Evolutionary conservation across 1,140 invertebrate genomes (phyloP).

Genomic region (Bombus haemorrhoidalis): DNA sequence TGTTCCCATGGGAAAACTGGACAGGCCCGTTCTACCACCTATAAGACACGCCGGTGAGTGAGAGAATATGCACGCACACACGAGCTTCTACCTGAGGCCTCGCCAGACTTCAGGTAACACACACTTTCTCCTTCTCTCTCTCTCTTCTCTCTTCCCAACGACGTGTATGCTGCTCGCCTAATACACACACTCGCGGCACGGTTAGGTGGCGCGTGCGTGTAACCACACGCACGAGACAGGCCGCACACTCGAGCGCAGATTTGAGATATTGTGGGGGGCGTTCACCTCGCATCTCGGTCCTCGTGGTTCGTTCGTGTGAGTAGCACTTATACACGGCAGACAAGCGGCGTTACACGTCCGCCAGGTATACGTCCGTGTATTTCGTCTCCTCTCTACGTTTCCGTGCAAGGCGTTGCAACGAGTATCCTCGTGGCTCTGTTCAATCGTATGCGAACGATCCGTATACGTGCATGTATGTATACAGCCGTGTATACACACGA

Average conservation of each 20-base stretch:
- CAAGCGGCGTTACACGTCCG: slow-evolving; percentile 33
- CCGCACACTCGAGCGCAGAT: slow-evolving; percentile 69
- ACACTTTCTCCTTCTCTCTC: slow-evolving; percentile 11
- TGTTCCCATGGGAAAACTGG: slow-evolving; percentile 79
- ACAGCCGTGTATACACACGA: not conserved
- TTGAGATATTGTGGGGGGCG: slow-evolving; percentile 79
- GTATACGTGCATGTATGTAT: not conserved
- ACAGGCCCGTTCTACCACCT: slow-evolving; percentile 73
- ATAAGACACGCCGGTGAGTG: slow-evolving; percentile 38
- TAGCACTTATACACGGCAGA: slow-evolving; percentile 2
- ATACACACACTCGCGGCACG: slow-evolving; percentile 28
- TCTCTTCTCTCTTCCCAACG: not conserved
- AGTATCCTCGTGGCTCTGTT: slow-evolving; percentile 28
- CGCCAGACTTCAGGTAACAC: slow-evolving; percentile 64
- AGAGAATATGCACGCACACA: slow-evolving; percentile 45
- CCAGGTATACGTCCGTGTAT: slow-evolving; percentile 56
- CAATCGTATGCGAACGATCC: not conserved
- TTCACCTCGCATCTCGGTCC: slow-evolving; percentile 77
- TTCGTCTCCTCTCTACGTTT: slow-evolving; percentile 33
- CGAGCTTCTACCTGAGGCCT: slow-evolving; percentile 13
- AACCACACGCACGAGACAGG: slow-evolving; percentile 40
- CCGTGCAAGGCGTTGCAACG: slow-evolving; percentile 63
- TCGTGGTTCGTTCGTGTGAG: slow-evolving; percentile 58
- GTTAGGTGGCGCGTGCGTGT: slow-evolving; percentile 20
- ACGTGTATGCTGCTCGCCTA: slow-evolving; percentile 30